phyloP scores from a whole-genome alignment of 1,140 invertebrate genomes.

The Nephotettix cincticeps region DNA sequence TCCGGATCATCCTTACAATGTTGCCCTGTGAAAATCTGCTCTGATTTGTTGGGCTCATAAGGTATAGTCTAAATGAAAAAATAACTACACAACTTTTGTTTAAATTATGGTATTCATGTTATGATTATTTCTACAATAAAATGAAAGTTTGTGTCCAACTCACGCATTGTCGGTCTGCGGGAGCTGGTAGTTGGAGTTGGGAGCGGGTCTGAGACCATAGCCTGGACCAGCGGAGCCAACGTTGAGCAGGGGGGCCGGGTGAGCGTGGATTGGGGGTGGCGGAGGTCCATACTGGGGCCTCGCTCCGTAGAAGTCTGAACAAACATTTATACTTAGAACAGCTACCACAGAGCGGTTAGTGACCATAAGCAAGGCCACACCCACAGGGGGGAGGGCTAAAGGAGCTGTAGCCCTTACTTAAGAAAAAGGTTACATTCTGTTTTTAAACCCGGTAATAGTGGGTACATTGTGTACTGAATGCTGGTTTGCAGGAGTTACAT shows the following conservation, averaged over 20 bases:
- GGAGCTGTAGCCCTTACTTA: too few relatives aligned
- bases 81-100: background rate
- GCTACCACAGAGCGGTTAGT: too few relatives aligned
- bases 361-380: too few relatives aligned
- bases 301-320: background rate
- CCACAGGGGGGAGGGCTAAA: too few relatives aligned
- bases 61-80: background rate
- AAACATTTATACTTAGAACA: too few relatives aligned
- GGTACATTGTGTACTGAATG: too few relatives aligned
- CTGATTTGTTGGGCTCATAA: background rate
- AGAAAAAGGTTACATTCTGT: too few relatives aligned
- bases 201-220: background rate
- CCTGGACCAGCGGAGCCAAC: background rate
- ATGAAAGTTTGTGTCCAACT: background rate
- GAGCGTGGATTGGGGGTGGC: too few relatives aligned
- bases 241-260: background rate
- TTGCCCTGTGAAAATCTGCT: background rate
- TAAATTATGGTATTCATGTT: background rate
- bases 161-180: constrained; percentile 13
- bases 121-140: background rate
- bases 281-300: background rate
- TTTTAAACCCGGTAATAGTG: too few relatives aligned
- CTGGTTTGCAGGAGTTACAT: too few relatives aligned
- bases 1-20: background rate
- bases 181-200: constrained; percentile 6